phyloP scores from a whole-genome alignment of 2,113 vertebrate genomes.

The Ageneiosus marmoratus region DNA sequence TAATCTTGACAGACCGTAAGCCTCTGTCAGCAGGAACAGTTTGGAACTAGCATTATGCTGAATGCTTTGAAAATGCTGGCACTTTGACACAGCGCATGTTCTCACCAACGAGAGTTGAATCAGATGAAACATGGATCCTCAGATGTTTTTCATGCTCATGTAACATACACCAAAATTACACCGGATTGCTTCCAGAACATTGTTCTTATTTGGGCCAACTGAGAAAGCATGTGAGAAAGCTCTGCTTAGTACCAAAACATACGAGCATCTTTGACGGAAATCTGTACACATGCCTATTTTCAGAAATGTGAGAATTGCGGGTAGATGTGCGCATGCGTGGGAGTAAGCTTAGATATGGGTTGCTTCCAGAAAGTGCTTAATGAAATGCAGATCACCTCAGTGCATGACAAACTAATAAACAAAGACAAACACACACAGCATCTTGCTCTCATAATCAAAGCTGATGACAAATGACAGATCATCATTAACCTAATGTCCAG shows the following conservation, averaged over 20 bases:
- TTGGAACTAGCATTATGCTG: not conserved
- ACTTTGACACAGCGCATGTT: conserved; percentile 51
- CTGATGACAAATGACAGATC: conserved; percentile 75
- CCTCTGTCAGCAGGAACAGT: not conserved
- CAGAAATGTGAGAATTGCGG: conserved; percentile 26
- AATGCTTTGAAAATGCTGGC: conserved; percentile 24
- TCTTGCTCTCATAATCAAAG: conserved; percentile 69
- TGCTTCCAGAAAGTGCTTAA: conserved; percentile 65
- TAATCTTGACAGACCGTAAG: not conserved
- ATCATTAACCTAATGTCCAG: conserved; percentile 66
- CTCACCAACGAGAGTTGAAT: conserved; percentile 33
- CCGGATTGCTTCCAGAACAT: conserved; percentile 56
- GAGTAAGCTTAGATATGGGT: conserved; percentile 51
- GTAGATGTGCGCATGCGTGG: not conserved
- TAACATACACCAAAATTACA: conserved; percentile 57
- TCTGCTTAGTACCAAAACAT: conserved; percentile 15
- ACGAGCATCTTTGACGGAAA: conserved; percentile 9
- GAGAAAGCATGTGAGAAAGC: conserved; percentile 25
- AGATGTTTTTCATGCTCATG: conserved; percentile 44
- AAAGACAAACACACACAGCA: conserved; percentile 67
- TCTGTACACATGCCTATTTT: not conserved
- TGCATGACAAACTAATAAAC: conserved; percentile 65
- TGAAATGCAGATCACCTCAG: conserved; percentile 69
- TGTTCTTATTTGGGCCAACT: conserved; percentile 10
- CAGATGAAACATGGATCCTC: conserved; percentile 37